A percentile compares a stretch with the other conserved stretches of the same genome.
These are phyloP conservation scores for Pseudococcus viburni DNA, from an alignment of 2,888 invertebrate genomes.

Conservation along the genomic window DNA sequence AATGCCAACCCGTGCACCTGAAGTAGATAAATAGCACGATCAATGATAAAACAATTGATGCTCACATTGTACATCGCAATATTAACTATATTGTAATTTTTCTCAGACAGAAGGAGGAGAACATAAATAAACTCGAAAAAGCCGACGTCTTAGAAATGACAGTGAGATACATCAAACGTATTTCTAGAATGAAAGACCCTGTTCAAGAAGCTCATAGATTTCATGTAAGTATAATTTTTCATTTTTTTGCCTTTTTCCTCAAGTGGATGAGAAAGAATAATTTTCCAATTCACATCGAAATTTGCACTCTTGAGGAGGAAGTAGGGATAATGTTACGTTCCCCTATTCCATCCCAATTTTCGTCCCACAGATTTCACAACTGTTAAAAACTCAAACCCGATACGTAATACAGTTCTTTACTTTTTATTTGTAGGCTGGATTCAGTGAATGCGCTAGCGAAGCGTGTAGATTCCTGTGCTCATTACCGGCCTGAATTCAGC, in stretches of 20 bases:
- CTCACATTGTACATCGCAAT: no score
- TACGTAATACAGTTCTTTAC: background rate
- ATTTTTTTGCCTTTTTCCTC: no score
- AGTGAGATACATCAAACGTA: slow-evolving; percentile 81
- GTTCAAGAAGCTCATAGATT: slow-evolving; percentile 79
- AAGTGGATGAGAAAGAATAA: no score
- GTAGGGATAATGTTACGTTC: no score
- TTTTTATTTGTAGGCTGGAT: slow-evolving; percentile 77
- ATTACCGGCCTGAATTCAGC: slow-evolving; percentile 78
- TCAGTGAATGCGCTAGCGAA: slow-evolving; percentile 83
- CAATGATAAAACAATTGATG: no score
- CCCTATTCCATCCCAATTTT: background rate
- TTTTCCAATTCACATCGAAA: no score
- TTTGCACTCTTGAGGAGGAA: no score
- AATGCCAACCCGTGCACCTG: slow-evolving; percentile 64
- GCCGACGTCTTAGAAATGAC: slow-evolving; percentile 89
- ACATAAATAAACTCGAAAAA: slow-evolving; percentile 87
- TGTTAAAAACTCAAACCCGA: background rate
- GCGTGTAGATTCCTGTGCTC: slow-evolving; percentile 80
- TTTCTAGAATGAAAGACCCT: slow-evolving; percentile 74
- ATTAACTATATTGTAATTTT: no score
- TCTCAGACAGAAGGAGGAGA: slow-evolving; percentile 80
- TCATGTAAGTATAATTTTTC: slow-evolving; percentile 69
- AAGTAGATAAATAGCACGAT: no score
- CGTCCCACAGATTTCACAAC: background rate